Percentiles rank a stretch among this genome's conserved stretches.
These are phyloP conservation scores for Lycodopsis pacificus DNA, from an alignment of 2,797 vertebrate species.

Conservation along the genomic window DNA sequence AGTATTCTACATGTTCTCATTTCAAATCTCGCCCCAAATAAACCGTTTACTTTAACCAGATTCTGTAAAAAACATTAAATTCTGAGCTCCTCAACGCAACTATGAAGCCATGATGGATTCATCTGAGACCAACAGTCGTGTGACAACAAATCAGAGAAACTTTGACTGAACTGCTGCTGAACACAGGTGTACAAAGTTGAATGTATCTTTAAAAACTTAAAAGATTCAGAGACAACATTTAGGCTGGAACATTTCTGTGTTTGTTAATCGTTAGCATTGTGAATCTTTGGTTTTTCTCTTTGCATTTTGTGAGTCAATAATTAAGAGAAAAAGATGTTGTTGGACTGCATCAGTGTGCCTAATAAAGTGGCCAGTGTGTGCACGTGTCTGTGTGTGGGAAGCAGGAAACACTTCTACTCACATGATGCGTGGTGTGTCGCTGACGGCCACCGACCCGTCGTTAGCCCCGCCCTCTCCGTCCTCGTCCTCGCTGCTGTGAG, in stretches of 20 bases:
- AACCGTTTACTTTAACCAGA: no score
- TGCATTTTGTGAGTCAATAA: neutral
- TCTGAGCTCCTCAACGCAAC: no score
- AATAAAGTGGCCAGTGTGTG: neutral
- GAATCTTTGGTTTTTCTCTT: neutral
- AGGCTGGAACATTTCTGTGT: neutral
- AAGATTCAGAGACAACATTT: no score
- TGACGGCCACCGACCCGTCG: conserved; percentile 95
- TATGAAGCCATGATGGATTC: no score
- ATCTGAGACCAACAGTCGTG: no score
- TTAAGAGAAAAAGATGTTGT: neutral
- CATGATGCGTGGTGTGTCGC: conserved; percentile 97
- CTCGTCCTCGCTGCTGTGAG: conserved; percentile 96
- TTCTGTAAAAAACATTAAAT: no score
- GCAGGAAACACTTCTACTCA: conserved; percentile 76
- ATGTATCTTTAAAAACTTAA: no score
- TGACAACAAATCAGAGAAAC: no score
- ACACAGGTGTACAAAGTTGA: no score
- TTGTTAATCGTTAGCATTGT: neutral
- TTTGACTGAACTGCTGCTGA: no score
- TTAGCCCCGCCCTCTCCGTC: conserved; percentile 93
- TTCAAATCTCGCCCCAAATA: no score
- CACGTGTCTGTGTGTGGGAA: neutral
- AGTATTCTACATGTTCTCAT: no score
- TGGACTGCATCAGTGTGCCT: neutral